These are phyloP conservation scores for Drosophila leonis DNA, from an alignment of 2,888 invertebrate species.

Conservation along the genomic window DNA sequence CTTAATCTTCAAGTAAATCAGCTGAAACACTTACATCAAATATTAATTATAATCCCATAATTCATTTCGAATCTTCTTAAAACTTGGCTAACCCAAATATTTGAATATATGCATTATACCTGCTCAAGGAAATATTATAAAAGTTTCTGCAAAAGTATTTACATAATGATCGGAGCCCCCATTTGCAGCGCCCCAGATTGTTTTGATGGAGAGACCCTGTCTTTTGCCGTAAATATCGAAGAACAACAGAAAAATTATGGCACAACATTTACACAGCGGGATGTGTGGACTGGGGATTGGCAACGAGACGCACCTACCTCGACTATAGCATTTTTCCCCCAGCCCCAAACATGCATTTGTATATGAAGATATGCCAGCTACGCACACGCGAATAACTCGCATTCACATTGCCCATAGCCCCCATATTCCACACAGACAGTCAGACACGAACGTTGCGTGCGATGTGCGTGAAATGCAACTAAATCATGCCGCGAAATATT, in stretches of 20 bases:
- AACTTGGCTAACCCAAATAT: background rate
- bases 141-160: conserved; percentile 23
- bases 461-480: conserved; percentile 80
- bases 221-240: conserved; percentile 67
- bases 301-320: conserved; percentile 48
- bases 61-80: background rate
- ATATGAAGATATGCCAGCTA: conserved; percentile 58
- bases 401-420: conserved; percentile 44
- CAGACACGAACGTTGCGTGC: conserved; percentile 57
- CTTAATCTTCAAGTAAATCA: background rate
- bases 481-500: conserved; percentile 80
- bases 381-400: conserved; percentile 64
- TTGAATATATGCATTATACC: background rate
- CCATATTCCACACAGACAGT: background rate
- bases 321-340: conserved; percentile 1
- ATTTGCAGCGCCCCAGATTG: conserved; percentile 52
- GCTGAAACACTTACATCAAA: background rate
- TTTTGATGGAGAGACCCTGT: conserved; percentile 64
- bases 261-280: conserved; percentile 53
- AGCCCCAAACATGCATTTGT: background rate
- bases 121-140: background rate
- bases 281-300: conserved; percentile 16
- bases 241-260: conserved; percentile 50
- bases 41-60: background rate
- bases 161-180: conserved; percentile 26